A percentile compares a stretch with the other conserved stretches of the same genome.
Conservation (phyloP, 2,797 vertebrate genomes). For the Amniataba percoides region DNA sequence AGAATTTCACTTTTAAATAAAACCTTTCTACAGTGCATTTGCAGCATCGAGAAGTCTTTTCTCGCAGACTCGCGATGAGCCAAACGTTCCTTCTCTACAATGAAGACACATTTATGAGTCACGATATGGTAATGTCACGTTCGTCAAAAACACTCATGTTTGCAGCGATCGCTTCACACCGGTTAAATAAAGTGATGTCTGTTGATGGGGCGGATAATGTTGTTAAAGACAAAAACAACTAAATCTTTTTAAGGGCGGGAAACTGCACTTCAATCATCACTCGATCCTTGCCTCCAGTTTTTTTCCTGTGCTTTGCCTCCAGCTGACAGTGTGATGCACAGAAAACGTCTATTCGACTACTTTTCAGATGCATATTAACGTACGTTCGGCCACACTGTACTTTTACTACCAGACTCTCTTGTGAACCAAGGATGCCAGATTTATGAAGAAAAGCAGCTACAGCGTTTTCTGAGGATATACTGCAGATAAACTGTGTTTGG, state of each 20-base stretch:
- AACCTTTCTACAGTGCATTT: slow-evolving; percentile 9
- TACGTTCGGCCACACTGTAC: not conserved
- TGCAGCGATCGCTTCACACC: too few relatives aligned
- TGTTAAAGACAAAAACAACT: too few relatives aligned
- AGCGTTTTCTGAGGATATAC: not conserved
- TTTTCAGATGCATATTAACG: not conserved
- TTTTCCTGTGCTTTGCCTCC: too few relatives aligned
- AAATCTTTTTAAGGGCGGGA: too few relatives aligned
- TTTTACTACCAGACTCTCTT: not conserved
- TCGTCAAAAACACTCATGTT: too few relatives aligned
- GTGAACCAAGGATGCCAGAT: not conserved
- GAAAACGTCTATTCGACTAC: not conserved
- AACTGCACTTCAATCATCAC: too few relatives aligned
- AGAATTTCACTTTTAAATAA: not conserved
- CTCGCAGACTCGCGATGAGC: not conserved
- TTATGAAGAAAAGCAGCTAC: not conserved
- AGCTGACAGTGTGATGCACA: too few relatives aligned
- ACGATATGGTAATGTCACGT: not conserved
- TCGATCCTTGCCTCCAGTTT: too few relatives aligned
- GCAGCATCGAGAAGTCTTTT: not conserved
- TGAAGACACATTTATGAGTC: not conserved
- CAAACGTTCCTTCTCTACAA: not conserved
- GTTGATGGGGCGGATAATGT: too few relatives aligned
- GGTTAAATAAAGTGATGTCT: too few relatives aligned
- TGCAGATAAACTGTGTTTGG: not conserved